These are phyloP conservation scores for Magallana ariakensis DNA, from an alignment of 1,140 invertebrate species.

Conservation along the genomic window DNA sequence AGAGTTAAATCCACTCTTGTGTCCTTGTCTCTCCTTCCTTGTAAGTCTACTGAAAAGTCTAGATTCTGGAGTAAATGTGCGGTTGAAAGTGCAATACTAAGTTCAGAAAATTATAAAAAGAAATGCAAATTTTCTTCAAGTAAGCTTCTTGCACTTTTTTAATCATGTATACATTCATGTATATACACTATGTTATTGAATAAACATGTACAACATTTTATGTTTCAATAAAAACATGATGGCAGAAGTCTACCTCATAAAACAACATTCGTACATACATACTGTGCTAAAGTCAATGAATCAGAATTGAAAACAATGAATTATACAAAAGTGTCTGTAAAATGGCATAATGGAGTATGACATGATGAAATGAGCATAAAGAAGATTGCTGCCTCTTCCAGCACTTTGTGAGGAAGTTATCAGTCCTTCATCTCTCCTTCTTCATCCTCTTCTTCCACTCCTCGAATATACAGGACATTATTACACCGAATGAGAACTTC, in stretches of 20 bases:
- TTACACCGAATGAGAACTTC: conserved; percentile 96
- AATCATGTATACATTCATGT: neutral
- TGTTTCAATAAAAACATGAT: neutral
- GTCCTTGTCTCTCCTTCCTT: no score
- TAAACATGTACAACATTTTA: no score
- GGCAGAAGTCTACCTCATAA: neutral
- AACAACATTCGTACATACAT: no score
- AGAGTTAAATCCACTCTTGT: no score
- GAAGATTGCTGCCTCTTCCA: conserved; percentile 20
- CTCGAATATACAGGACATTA: conserved; percentile 98
- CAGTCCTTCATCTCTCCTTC: conserved; percentile 98
- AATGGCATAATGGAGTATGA: neutral
- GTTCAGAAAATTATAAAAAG: neutral
- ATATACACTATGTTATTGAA: no score
- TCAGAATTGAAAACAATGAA: neutral
- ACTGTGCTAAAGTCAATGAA: no score
- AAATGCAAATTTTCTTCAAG: neutral
- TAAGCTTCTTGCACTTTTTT: neutral
- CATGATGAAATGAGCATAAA: neutral
- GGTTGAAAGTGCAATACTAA: no score
- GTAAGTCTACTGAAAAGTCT: no score
- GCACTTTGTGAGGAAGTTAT: conserved; percentile 52
- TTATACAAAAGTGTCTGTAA: neutral
- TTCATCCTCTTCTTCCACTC: conserved; percentile 97
- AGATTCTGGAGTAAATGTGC: no score